These are phyloP conservation scores for Meghimatium bilineatum DNA, from an alignment of 2,888 invertebrate species.

Conservation along the genomic window DNA sequence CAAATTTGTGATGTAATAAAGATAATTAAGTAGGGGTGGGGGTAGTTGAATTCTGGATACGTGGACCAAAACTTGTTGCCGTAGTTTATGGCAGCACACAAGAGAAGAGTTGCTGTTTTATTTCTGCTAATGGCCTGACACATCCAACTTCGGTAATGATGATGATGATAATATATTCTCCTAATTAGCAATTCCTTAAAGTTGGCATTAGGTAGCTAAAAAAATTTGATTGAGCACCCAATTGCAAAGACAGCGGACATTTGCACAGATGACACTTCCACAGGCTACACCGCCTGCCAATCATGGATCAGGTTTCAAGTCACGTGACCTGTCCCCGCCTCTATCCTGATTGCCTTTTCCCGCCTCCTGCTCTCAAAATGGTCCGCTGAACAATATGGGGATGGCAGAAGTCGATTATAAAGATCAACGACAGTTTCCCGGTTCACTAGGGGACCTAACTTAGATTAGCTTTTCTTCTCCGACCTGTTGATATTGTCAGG, in stretches of 20 bases:
- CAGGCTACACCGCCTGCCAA: constrained; percentile 24
- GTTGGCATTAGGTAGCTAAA: background rate
- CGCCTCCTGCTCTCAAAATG: constrained; percentile 23
- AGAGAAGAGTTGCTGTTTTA: too few relatives aligned
- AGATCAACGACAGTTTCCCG: constrained; percentile 1
- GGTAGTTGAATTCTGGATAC: too few relatives aligned
- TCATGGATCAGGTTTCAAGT: constrained; percentile 19
- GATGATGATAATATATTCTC: too few relatives aligned
- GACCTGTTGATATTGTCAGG: constrained; percentile 16
- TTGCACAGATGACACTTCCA: background rate
- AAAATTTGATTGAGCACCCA: background rate
- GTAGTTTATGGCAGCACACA: too few relatives aligned
- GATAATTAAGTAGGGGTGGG: too few relatives aligned
- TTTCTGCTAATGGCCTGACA: too few relatives aligned
- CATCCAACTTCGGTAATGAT: too few relatives aligned
- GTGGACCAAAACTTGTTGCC: too few relatives aligned
- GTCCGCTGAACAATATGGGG: constrained; percentile 2
- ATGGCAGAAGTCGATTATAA: constrained; percentile 22
- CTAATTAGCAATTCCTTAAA: too few relatives aligned
- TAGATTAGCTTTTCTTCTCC: too few relatives aligned
- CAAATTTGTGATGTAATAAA: too few relatives aligned
- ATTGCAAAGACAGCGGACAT: background rate
- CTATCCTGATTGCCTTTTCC: background rate
- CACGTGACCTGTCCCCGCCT: constrained; percentile 33
- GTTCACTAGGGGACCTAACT: background rate